phyloP scores from a whole-genome alignment of 2,888 invertebrate genomes.

The Lottia scabra region DNA sequence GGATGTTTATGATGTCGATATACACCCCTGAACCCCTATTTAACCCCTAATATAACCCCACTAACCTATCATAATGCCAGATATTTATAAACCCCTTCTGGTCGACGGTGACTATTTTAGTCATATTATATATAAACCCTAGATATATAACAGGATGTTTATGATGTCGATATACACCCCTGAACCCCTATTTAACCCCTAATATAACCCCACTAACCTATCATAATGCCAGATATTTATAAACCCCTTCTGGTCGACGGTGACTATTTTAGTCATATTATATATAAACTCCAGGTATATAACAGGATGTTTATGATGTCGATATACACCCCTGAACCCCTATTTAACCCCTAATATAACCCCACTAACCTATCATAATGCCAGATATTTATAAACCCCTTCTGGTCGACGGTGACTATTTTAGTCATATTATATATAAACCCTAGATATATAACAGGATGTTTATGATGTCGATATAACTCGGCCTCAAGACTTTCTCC shows the following conservation, averaged over 20 bases:
- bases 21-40: no score
- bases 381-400: constrained; percentile 58
- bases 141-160: constrained; percentile 48
- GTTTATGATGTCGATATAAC: constrained; percentile 51
- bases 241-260: constrained; percentile 55
- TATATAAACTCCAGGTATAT: constrained; percentile 51
- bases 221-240: constrained; percentile 58
- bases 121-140: constrained; percentile 50
- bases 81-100: constrained; percentile 51
- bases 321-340: not conserved
- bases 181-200: no score
- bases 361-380: constrained; percentile 47
- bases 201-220: constrained; percentile 32
- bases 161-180: constrained; percentile 37
- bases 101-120: constrained; percentile 58
- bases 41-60: not conserved
- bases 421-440: constrained; percentile 52
- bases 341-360: no score
- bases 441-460: constrained; percentile 47
- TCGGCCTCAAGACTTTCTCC: constrained; percentile 53
- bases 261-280: constrained; percentile 53
- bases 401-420: constrained; percentile 56
- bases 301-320: constrained; percentile 51
- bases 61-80: constrained; percentile 57
- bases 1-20: constrained; percentile 46